A percentile compares a stretch with the other conserved stretches of the same genome.
Evolutionary conservation across 2,113 vertebrate species (phyloP).

Genomic region (Dicrurus megarhynchus): DNA sequence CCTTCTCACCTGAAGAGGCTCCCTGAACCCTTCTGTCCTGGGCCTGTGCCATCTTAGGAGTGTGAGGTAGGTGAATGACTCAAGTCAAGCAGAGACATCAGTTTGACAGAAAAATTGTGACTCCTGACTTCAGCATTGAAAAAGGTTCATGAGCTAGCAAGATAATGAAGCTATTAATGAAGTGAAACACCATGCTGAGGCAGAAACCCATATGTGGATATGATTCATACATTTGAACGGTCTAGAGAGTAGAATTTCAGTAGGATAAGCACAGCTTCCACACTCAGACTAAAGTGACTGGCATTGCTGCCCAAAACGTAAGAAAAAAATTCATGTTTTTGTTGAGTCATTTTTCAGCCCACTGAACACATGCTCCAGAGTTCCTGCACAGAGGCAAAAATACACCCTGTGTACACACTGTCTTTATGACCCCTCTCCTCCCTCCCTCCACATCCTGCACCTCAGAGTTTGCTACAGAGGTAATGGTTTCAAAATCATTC

Average conservation of each 20-base stretch:
- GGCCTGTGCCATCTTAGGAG: neutral
- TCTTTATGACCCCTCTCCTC: neutral
- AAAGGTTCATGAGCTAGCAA: neutral
- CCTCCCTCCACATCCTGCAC: neutral
- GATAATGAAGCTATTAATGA: slow-evolving; percentile 21
- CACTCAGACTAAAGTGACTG: neutral
- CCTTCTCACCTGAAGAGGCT: neutral
- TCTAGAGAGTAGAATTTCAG: slow-evolving; percentile 22
- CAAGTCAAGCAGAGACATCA: neutral
- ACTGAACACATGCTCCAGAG: slow-evolving; percentile 54
- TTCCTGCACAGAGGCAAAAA: slow-evolving; percentile 6
- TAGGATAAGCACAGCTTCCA: slow-evolving; percentile 1
- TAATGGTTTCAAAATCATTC: neutral
- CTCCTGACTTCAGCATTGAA: neutral
- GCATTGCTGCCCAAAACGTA: neutral
- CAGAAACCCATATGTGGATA: slow-evolving; percentile 14
- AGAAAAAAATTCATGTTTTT: neutral
- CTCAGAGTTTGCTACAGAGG: neutral
- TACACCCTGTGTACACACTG: neutral
- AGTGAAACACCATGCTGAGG: neutral
- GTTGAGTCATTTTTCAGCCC: slow-evolving; percentile 48
- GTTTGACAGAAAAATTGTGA: neutral
- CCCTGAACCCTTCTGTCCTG: neutral
- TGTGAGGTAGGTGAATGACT: neutral
- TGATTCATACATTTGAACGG: slow-evolving; percentile 46